Conservation (phyloP, 2,888 invertebrate species). For the Malachius bipustulatus region DNA sequence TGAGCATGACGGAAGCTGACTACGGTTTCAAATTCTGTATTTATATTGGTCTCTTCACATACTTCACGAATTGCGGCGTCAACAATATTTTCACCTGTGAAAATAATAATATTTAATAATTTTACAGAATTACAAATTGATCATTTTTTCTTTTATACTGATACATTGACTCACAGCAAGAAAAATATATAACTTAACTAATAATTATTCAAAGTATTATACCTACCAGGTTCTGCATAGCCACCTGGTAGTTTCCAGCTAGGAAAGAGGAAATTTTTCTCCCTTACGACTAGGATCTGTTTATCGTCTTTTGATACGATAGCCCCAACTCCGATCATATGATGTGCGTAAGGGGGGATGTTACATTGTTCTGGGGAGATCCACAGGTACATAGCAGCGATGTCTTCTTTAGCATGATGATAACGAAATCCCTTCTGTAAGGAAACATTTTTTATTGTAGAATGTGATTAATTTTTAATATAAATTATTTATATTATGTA, state of each 20-base stretch:
- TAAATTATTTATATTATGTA: slow-evolving; percentile 7
- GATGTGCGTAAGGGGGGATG: slow-evolving; percentile 70
- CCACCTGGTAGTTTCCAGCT: slow-evolving; percentile 91
- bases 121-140: too few relatives aligned
- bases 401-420: slow-evolving; percentile 72
- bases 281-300: slow-evolving; percentile 70
- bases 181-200: not conserved
- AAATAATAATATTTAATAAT: slow-evolving; percentile 1
- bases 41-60: slow-evolving; percentile 79
- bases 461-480: slow-evolving; percentile 8
- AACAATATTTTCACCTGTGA: slow-evolving; percentile 66
- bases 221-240: slow-evolving; percentile 68
- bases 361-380: slow-evolving; percentile 46
- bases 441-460: slow-evolving; percentile 7
- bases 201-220: not conserved
- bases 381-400: slow-evolving; percentile 75
- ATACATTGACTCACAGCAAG: not conserved
- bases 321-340: slow-evolving; percentile 73
- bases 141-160: too few relatives aligned
- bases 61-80: slow-evolving; percentile 80
- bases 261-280: slow-evolving; percentile 47
- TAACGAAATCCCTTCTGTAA: slow-evolving; percentile 67
- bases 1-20: slow-evolving; percentile 70
- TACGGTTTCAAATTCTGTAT: slow-evolving; percentile 61
- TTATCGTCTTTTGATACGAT: slow-evolving; percentile 68